A percentile compares a stretch with the other conserved stretches of the same genome.
These are phyloP conservation scores for Cheilosia urbana DNA, from an alignment of 2,888 invertebrate genomes.

Conservation along the genomic window DNA sequence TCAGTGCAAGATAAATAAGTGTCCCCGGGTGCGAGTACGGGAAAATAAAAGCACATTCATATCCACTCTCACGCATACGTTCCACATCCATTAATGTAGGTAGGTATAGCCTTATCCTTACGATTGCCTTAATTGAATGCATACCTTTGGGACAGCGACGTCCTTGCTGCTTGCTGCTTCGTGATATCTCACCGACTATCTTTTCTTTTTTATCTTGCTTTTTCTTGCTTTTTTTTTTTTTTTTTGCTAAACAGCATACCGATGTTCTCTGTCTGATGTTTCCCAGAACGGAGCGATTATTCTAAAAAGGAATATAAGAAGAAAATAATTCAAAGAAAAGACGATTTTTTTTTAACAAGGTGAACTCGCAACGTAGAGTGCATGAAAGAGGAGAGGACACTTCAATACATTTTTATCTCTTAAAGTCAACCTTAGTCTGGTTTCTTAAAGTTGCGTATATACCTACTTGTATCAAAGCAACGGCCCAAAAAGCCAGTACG, in stretches of 20 bases:
- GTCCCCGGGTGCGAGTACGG: slow-evolving; percentile 24
- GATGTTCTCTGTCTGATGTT: slow-evolving; percentile 39
- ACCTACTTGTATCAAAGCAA: slow-evolving; percentile 50
- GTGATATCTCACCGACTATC: slow-evolving; percentile 54
- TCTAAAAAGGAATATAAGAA: slow-evolving; percentile 13
- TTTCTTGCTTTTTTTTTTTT: slow-evolving; percentile 1
- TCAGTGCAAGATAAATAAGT: slow-evolving; percentile 55
- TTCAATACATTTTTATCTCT: slow-evolving; percentile 66
- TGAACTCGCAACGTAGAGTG: slow-evolving; percentile 27
- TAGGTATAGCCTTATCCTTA: not conserved
- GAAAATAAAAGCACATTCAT: slow-evolving; percentile 43
- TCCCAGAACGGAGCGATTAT: slow-evolving; percentile 52
- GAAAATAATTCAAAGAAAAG: slow-evolving; percentile 14
- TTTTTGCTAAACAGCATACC: slow-evolving; percentile 24
- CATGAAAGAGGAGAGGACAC: slow-evolving; percentile 32
- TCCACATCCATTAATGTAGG: slow-evolving; percentile 35
- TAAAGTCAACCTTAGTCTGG: slow-evolving; percentile 66
- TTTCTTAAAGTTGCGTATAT: slow-evolving; percentile 44
- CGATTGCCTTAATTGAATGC: slow-evolving; percentile 68
- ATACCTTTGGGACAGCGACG: slow-evolving; percentile 60
- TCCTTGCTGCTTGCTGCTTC: slow-evolving; percentile 5
- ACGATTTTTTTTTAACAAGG: slow-evolving; percentile 42
- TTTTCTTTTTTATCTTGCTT: slow-evolving; percentile 44
- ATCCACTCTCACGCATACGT: slow-evolving; percentile 29
- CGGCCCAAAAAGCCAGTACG: slow-evolving; percentile 29